Percentiles rank a stretch among this genome's conserved stretches.
phyloP scores from a whole-genome alignment of 1,140 invertebrate genomes.

The Anadara kagoshimensis region DNA sequence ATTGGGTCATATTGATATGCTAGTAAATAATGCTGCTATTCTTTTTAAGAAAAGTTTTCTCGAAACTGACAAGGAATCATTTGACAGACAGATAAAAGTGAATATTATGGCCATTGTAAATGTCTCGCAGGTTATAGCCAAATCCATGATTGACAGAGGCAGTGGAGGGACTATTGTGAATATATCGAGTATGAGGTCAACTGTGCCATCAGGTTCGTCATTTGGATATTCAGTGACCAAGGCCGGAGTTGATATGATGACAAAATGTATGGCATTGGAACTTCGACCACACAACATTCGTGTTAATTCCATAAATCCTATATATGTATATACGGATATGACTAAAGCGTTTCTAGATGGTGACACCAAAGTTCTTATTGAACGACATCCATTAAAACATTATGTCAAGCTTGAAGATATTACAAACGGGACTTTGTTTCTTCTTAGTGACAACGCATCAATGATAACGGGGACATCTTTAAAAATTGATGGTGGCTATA shows the following conservation, averaged over 20 bases:
- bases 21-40: no score
- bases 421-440: no score
- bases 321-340: constrained; percentile 1
- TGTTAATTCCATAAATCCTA: constrained; percentile 1
- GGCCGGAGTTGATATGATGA: constrained; percentile 78
- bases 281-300: constrained; percentile 83
- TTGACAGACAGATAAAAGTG: no score
- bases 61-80: no score
- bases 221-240: constrained; percentile 83
- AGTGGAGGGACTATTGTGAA: constrained; percentile 89
- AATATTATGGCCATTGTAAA: background rate
- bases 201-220: constrained; percentile 84
- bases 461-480: no score
- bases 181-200: constrained; percentile 85
- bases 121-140: constrained; percentile 77
- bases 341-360: constrained; percentile 2
- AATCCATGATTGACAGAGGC: constrained; percentile 81
- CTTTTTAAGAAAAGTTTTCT: no score
- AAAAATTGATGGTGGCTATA: no score
- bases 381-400: no score
- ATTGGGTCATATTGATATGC: no score
- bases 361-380: background rate
- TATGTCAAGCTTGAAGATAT: no score
- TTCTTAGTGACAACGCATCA: no score
- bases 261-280: constrained; percentile 87